Conservation (phyloP, 2,888 invertebrate species). For the Parnassius mnemosyne region DNA sequence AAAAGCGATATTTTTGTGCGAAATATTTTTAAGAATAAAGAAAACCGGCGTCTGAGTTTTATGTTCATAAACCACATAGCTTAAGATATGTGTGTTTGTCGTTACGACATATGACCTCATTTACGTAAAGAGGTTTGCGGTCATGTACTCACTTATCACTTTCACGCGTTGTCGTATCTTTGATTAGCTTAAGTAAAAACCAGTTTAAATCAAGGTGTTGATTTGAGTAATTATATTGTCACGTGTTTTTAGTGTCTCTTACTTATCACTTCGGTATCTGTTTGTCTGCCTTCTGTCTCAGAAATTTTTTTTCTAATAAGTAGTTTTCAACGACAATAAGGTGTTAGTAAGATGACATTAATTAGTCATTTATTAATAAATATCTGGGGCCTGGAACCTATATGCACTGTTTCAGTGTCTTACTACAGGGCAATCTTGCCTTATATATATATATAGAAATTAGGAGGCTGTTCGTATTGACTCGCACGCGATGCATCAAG, state of each 20-base stretch:
- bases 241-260: background rate
- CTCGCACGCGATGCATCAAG: too few species aligned
- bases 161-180: constrained; percentile 19
- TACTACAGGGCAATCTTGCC: too few species aligned
- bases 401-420: too few species aligned
- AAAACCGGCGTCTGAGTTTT: background rate
- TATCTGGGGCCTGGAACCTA: too few species aligned
- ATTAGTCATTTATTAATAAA: too few species aligned
- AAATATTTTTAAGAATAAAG: constrained; percentile 1
- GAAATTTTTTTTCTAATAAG: too few species aligned
- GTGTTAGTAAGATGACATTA: too few species aligned
- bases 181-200: constrained; percentile 5
- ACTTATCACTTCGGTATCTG: too few species aligned
- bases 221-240: constrained; percentile 5
- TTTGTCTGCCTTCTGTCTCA: too few species aligned
- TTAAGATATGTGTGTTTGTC: constrained; percentile 3
- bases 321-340: too few species aligned
- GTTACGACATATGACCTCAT: constrained; percentile 31
- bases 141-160: constrained; percentile 16
- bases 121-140: constrained; percentile 22
- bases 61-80: constrained; percentile 2
- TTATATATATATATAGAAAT: too few species aligned
- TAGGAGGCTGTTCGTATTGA: too few species aligned
- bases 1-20: background rate
- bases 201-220: constrained; percentile 4